Percentiles rank a stretch among this genome's conserved stretches.
phyloP scores from a whole-genome alignment of 2,797 vertebrate genomes.

The Spea hammondii region DNA sequence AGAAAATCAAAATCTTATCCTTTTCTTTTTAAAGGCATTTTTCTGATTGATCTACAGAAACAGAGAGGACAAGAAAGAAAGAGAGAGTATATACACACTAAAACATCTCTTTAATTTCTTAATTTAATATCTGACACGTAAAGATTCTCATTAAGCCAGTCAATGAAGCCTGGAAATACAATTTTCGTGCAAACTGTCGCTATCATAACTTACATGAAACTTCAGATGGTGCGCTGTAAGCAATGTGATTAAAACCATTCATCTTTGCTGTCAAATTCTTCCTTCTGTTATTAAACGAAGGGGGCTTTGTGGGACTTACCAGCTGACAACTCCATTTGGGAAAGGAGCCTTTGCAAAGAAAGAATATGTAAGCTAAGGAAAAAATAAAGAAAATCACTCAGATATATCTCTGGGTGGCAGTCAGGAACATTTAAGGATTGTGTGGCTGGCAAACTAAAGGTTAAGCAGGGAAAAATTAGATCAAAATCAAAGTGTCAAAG shows the following conservation, averaged over 20 bases:
- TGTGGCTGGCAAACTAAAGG: slow-evolving; percentile 37
- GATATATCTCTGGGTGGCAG: neutral
- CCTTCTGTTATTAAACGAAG: slow-evolving; percentile 62
- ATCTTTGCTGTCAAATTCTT: slow-evolving; percentile 68
- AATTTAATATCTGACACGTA: slow-evolving; percentile 80
- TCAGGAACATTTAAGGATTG: slow-evolving; percentile 26
- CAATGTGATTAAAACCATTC: slow-evolving; percentile 80
- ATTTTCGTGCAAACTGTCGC: slow-evolving; percentile 79
- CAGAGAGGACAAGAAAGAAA: slow-evolving; percentile 54
- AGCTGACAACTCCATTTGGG: slow-evolving; percentile 47
- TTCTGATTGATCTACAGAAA: slow-evolving; percentile 66
- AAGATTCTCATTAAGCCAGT: slow-evolving; percentile 80
- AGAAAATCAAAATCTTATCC: slow-evolving; percentile 69
- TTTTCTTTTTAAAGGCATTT: slow-evolving; percentile 63
- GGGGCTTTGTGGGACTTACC: slow-evolving; percentile 39
- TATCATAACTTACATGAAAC: slow-evolving; percentile 76
- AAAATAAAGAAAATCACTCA: neutral
- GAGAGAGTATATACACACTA: slow-evolving; percentile 65
- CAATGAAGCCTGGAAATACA: slow-evolving; percentile 81
- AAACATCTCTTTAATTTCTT: slow-evolving; percentile 73
- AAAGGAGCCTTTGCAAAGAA: slow-evolving; percentile 25
- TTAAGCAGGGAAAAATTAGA: slow-evolving; percentile 45
- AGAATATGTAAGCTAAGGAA: slow-evolving; percentile 14
- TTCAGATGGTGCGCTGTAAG: slow-evolving; percentile 70
- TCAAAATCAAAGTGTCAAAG: slow-evolving; percentile 32